Evolutionary conservation across 1,140 invertebrate species (phyloP), one percentile per base, ranked within the genome.

Genomic region (Myzus persicae): DNA sequence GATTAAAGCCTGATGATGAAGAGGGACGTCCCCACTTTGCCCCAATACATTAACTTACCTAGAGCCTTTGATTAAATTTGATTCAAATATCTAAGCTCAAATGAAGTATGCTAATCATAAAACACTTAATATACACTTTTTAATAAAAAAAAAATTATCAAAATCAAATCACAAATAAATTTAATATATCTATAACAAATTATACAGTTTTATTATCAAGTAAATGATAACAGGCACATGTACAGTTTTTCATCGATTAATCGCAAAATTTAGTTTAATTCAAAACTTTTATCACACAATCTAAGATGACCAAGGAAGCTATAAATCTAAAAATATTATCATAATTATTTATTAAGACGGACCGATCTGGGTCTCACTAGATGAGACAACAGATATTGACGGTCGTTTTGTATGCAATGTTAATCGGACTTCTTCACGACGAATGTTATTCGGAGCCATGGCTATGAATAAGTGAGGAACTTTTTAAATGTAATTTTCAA

Each of bases 1-100:
- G 51, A 46, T 93, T 93, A 31, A 93, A 81, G 9, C 76, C n/a
- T 38, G 76, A 38, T 18, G 76, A n/a, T 81, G n/a, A n/a, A n/a
- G n/a, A 7, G 36, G 40, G 81, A n/a, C 18, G 38, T 84, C 40
- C 40, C 81, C 81, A 84, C 24, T 31, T 85, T 85, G 6, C 24
- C 82, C 82, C 40, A 11, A 46, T 46, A 11, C 0, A 44, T 44
- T 87, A 87, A 87, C 42, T 87, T 87, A 87, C 84, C 42, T 87
- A 87, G 26, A 87, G 42, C 9, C 36, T 87, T 87, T 46, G 42
- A 87, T 46, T 87, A n/a, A 20, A 87, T 87, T 87, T 46, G 31
- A 87, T 87, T 46, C 9, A 87, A 87, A 87, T 87, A n/a, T 0
- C 11, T 87, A n/a, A 87, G 42, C 2, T 46, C 3, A 46, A 87